Conservation (phyloP, 2,113 vertebrate species). For the Pedionomus torquatus region DNA sequence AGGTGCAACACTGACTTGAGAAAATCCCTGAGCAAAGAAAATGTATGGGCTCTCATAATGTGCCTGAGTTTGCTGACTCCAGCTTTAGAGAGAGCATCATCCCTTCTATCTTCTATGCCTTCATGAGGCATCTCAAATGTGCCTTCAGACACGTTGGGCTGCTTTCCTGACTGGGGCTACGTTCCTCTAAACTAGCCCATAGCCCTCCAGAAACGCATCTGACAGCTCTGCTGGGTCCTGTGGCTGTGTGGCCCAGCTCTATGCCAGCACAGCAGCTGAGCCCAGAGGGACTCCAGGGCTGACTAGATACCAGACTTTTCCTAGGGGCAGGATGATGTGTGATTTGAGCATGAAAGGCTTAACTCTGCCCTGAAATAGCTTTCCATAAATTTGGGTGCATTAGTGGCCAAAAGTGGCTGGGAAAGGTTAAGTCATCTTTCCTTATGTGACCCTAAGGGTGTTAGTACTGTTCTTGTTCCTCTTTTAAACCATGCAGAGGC, state of each 20-base stretch:
- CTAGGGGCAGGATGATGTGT: accelerated
- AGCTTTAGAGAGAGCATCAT: not conserved
- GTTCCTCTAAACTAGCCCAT: not conserved
- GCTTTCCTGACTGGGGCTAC: not conserved
- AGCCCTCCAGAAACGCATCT: not conserved
- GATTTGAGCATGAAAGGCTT: not conserved
- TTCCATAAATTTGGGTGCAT: not conserved
- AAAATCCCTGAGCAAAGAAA: constrained; percentile 19
- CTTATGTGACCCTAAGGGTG: not conserved
- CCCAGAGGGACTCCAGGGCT: not conserved
- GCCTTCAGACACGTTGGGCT: not conserved
- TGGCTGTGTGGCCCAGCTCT: not conserved
- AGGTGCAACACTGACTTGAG: not conserved
- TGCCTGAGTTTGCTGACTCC: not conserved
- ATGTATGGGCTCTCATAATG: not conserved
- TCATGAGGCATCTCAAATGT: not conserved
- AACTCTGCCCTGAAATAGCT: not conserved
- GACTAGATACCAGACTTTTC: not conserved
- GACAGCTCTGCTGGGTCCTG: not conserved
- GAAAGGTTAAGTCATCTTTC: not conserved
- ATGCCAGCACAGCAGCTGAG: not conserved
- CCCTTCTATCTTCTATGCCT: not conserved
- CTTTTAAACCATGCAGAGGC: not conserved
- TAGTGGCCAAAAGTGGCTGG: not conserved
- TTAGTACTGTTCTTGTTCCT: not conserved